phyloP scores from a whole-genome alignment of 2,797 vertebrate species.

The Enteromius viviparus region DNA sequence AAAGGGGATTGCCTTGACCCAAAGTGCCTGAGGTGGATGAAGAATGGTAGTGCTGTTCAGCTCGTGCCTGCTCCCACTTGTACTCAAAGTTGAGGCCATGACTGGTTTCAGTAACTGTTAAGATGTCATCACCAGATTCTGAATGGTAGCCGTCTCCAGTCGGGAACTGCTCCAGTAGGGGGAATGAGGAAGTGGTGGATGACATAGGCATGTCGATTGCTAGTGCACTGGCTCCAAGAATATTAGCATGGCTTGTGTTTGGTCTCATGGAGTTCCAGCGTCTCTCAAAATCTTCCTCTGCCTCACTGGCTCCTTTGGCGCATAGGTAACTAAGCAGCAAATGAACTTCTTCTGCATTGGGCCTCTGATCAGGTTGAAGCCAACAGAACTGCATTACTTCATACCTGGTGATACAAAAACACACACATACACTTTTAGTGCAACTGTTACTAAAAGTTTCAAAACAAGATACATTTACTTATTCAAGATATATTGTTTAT shows the following conservation, averaged over 20 bases:
- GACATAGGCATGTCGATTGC: constrained; percentile 65
- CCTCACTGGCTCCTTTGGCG: constrained; percentile 89
- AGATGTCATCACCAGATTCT: constrained; percentile 88
- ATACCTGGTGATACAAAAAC: constrained; percentile 79
- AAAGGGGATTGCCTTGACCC: constrained; percentile 77
- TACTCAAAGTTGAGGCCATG: constrained; percentile 96
- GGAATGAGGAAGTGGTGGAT: constrained; percentile 83
- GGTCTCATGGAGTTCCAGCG: constrained; percentile 95
- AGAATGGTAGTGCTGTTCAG: constrained; percentile 75
- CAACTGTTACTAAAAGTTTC: background rate
- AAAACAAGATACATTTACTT: too few relatives aligned
- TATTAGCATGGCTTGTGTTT: constrained; percentile 66
- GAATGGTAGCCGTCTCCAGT: constrained; percentile 84
- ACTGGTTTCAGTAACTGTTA: constrained; percentile 95
- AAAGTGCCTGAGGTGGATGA: constrained; percentile 70
- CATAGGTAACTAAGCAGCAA: constrained; percentile 93
- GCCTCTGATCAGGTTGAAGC: constrained; percentile 95
- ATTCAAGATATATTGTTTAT: background rate
- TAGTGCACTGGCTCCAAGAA: constrained; percentile 62
- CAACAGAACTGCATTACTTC: constrained; percentile 99
- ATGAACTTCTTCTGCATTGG: constrained; percentile 93
- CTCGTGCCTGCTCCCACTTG: constrained; percentile 92
- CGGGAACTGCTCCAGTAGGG: constrained; percentile 90
- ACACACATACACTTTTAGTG: constrained; percentile 2
- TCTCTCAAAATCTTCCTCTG: constrained; percentile 91